Conservation (phyloP, 2,797 vertebrate species). For the Thunnus albacares region DNA sequence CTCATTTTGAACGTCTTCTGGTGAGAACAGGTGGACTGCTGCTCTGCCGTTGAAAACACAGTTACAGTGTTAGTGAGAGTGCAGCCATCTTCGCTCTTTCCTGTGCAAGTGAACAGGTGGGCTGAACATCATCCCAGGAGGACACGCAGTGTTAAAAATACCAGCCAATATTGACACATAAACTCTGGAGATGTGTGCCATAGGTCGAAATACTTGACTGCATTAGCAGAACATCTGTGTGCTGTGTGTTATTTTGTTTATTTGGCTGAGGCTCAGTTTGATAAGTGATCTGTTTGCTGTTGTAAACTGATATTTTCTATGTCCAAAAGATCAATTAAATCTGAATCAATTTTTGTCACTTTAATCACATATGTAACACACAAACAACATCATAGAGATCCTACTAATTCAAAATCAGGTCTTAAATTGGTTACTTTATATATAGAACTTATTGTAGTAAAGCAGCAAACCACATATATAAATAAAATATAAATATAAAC, state of each 20-base stretch:
- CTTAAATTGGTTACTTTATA: neutral
- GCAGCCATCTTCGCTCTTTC: neutral
- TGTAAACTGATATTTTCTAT: no score
- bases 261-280: no score
- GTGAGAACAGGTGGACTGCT: constrained; percentile 7
- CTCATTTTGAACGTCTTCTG: constrained; percentile 3
- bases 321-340: neutral
- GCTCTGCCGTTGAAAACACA: constrained; percentile 6
- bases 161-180: constrained; percentile 16
- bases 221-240: constrained; percentile 14
- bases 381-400: neutral
- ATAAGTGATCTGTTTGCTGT: no score
- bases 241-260: neutral
- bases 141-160: constrained; percentile 29
- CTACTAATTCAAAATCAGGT: neutral
- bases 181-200: constrained; percentile 17
- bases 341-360: neutral
- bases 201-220: neutral
- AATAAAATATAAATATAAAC: neutral
- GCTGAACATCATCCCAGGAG: constrained; percentile 3
- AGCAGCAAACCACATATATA: neutral
- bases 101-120: constrained; percentile 9
- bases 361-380: no score
- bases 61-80: neutral
- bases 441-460: neutral